phyloP scores from a whole-genome alignment of 2,797 vertebrate species.

The Hemibagrus guttatus region DNA sequence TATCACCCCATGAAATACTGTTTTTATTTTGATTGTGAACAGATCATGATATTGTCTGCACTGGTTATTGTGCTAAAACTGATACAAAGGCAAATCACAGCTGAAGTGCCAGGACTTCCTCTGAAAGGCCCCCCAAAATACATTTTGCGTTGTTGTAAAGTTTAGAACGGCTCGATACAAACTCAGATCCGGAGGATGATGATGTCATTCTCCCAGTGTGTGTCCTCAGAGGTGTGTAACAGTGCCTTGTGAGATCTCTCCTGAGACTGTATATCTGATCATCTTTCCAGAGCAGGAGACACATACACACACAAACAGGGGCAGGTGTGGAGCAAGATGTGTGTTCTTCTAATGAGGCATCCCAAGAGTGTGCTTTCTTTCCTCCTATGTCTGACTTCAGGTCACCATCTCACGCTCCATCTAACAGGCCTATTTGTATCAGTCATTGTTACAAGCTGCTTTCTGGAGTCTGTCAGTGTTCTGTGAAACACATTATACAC shows the following conservation, averaged over 20 bases:
- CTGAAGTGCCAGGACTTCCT: not conserved
- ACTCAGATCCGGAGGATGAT: slow-evolving; percentile 20
- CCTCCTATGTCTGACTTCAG: slow-evolving; percentile 29
- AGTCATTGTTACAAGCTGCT: slow-evolving; percentile 44
- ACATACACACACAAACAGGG: slow-evolving; percentile 14
- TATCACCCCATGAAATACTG: not conserved
- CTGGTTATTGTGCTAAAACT: not conserved
- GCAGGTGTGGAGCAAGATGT: slow-evolving; percentile 44
- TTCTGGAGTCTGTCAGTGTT: slow-evolving; percentile 47
- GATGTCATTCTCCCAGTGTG: slow-evolving; percentile 43
- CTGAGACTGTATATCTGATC: slow-evolving; percentile 21
- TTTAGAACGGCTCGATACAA: slow-evolving; percentile 25
- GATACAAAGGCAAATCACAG: not conserved
- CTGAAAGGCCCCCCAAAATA: not conserved
- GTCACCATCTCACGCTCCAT: slow-evolving; percentile 51
- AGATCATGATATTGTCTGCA: not conserved
- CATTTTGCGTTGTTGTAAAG: not conserved
- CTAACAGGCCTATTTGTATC: slow-evolving; percentile 46
- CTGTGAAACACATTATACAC: slow-evolving; percentile 50
- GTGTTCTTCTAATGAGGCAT: slow-evolving; percentile 50
- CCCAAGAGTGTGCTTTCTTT: slow-evolving; percentile 45
- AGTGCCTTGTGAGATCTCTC: slow-evolving; percentile 24
- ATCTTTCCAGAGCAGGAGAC: slow-evolving; percentile 17
- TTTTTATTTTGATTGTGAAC: not conserved
- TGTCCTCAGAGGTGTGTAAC: slow-evolving; percentile 29